Conservation (phyloP, 2,888 invertebrate genomes). For the Podabrus alpinus region DNA sequence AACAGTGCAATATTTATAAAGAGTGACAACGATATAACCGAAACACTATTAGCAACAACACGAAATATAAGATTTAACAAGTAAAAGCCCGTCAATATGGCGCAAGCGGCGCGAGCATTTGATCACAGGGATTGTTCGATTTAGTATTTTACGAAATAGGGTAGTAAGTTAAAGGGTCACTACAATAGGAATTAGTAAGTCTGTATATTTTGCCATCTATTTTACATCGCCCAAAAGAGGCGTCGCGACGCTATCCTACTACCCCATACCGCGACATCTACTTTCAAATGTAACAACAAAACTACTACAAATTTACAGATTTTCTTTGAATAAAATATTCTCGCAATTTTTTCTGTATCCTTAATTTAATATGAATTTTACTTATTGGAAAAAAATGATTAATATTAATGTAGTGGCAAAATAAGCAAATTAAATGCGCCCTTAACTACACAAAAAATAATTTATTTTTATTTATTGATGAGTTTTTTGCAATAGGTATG, state of each 20-base stretch:
- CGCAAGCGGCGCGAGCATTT: slow-evolving; percentile 39
- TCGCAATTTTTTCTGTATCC: no score
- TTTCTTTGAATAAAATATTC: neutral
- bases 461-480: no score
- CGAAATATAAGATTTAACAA: slow-evolving; percentile 18
- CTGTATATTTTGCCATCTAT: slow-evolving; percentile 20
- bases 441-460: no score
- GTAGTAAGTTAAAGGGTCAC: slow-evolving; percentile 47
- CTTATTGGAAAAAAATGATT: no score
- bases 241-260: slow-evolving; percentile 23
- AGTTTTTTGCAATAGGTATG: no score
- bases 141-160: slow-evolving; percentile 64
- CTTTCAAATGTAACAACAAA: neutral
- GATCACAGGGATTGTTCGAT: slow-evolving; percentile 64
- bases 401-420: no score
- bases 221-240: neutral
- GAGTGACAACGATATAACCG: slow-evolving; percentile 1
- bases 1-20: slow-evolving; percentile 6
- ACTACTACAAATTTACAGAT: slow-evolving; percentile 2
- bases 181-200: slow-evolving; percentile 18
- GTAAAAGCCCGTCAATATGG: slow-evolving; percentile 40
- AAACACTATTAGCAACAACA: slow-evolving; percentile 5
- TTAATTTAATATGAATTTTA: no score
- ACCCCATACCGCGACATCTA: slow-evolving; percentile 10
- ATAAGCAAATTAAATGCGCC: no score